Conservation (phyloP, 2,113 vertebrate species). For the Sula dactylatra region DNA sequence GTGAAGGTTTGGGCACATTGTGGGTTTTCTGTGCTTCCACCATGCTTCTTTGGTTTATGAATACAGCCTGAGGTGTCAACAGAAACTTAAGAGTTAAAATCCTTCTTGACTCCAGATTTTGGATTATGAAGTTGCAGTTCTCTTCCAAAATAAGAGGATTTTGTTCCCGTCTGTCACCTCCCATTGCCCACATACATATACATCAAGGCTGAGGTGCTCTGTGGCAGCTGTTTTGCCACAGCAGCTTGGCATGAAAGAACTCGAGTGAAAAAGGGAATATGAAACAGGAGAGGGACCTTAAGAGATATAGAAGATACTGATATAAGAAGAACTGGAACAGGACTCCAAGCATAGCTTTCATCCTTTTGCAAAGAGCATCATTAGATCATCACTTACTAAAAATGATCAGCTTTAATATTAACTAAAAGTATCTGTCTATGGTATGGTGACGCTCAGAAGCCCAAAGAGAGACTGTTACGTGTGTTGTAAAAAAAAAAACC, state of each 20-base stretch:
- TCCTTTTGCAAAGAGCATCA: background rate
- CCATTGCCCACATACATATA: background rate
- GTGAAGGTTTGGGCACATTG: background rate
- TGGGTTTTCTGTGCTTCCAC: background rate
- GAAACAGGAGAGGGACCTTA: background rate
- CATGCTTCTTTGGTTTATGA: background rate
- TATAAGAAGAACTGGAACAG: background rate
- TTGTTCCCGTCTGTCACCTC: background rate
- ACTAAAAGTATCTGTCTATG: background rate
- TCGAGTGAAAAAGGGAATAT: background rate
- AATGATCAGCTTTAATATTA: background rate
- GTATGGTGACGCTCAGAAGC: background rate
- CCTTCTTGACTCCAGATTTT: background rate
- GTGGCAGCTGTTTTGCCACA: background rate
- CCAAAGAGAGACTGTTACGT: background rate
- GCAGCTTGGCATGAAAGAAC: background rate
- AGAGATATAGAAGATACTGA: background rate
- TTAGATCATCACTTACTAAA: background rate
- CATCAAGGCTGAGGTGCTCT: background rate
- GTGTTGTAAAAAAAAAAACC: background rate
- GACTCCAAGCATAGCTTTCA: background rate
- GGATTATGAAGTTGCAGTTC: background rate
- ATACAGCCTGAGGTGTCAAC: fast-evolving
- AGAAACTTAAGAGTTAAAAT: background rate
- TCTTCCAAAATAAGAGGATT: background rate